Evolutionary conservation across 2,113 vertebrate species (phyloP).

Genomic region (Chaetodon auriga): DNA sequence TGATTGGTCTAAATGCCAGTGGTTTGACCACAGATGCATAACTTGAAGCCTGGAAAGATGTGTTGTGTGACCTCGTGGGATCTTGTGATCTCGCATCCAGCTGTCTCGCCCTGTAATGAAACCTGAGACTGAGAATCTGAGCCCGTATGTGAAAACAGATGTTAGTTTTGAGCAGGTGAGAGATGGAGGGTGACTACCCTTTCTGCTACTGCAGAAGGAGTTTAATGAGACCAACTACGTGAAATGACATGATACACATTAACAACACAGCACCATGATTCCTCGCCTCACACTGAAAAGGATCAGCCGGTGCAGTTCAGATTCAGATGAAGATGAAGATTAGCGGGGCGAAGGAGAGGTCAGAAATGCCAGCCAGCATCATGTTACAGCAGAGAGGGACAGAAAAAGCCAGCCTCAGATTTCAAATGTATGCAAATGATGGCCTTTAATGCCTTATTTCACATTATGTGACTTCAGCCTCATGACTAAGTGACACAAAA

Average conservation of each 20-base stretch:
- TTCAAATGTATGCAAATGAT: slow-evolving; percentile 41
- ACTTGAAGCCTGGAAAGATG: too few relatives aligned
- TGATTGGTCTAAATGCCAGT: too few relatives aligned
- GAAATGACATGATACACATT: slow-evolving; percentile 13
- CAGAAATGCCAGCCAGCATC: slow-evolving; percentile 42
- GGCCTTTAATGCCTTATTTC: slow-evolving; percentile 22
- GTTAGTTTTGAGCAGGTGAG: slow-evolving; percentile 21
- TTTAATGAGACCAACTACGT: slow-evolving; percentile 19
- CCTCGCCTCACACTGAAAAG: slow-evolving; percentile 18
- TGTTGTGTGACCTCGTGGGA: too few relatives aligned
- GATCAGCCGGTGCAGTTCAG: background rate
- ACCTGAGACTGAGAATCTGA: background rate
- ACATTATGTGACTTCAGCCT: slow-evolving; percentile 22
- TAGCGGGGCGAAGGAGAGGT: slow-evolving; percentile 41
- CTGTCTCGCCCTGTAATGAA: too few relatives aligned
- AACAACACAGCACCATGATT: background rate
- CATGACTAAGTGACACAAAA: slow-evolving; percentile 17
- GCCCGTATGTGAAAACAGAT: slow-evolving; percentile 2
- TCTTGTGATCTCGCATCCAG: too few relatives aligned
- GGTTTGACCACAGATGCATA: too few relatives aligned
- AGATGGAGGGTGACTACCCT: slow-evolving; percentile 15
- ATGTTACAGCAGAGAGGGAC: slow-evolving; percentile 30
- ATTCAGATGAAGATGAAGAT: slow-evolving; percentile 36
- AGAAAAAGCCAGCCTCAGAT: slow-evolving; percentile 39
- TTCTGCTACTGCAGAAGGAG: background rate